phyloP scores from a whole-genome alignment of 2,797 vertebrate species.

The Discoglossus pictus region DNA sequence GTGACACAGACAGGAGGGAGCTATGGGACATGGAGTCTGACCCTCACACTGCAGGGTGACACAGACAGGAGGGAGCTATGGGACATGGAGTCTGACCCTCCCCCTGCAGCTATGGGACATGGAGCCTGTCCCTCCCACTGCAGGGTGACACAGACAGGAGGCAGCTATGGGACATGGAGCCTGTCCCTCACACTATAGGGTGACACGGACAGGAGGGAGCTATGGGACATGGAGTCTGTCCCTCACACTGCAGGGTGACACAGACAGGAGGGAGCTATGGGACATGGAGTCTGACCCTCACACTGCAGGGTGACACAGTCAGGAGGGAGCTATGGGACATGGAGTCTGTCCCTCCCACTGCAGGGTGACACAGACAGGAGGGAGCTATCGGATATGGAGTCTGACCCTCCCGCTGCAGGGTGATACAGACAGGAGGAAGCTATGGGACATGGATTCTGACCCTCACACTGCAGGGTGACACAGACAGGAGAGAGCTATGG shows the following conservation, averaged over 20 bases:
- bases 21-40: background rate
- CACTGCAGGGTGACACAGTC: no score
- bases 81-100: background rate
- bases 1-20: background rate
- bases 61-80: background rate
- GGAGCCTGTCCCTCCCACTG: background rate
- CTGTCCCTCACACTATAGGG: background rate
- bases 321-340: no score
- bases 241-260: background rate
- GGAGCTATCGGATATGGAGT: no score
- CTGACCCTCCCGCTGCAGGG: no score
- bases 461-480: no score
- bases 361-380: no score
- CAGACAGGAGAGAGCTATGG: no score
- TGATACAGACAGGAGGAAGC: no score
- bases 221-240: background rate
- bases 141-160: background rate
- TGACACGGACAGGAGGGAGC: background rate
- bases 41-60: background rate
- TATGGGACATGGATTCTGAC: no score
- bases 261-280: background rate
- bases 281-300: background rate
- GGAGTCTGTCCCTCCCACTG: no score
- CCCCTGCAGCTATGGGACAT: background rate
- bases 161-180: background rate